These are phyloP conservation scores for Aplysina aerophoba DNA, from an alignment of 37 sponge, comb jelly and placozoan species.

Conservation along the genomic window DNA sequence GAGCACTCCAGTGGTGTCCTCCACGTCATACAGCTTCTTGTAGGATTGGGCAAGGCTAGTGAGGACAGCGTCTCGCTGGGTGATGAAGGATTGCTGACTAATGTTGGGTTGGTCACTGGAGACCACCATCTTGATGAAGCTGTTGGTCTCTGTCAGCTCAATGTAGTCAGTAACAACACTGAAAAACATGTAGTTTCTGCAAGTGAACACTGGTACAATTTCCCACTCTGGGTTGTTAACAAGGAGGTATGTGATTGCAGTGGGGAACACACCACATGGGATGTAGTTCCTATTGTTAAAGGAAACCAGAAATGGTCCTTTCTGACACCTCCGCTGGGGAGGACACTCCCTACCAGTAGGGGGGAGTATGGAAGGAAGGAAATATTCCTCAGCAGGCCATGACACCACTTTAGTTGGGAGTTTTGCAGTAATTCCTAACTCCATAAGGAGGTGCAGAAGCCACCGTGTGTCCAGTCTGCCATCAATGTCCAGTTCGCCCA, in stretches of 20 bases:
- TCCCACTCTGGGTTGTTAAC: neutral
- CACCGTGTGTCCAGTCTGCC: neutral
- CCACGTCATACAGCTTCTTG: constrained; percentile 5
- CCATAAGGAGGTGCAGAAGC: neutral
- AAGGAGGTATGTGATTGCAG: neutral
- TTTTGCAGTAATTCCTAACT: neutral
- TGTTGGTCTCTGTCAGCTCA: constrained; percentile 4
- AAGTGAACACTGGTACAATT: neutral
- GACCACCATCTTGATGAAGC: constrained; percentile 14
- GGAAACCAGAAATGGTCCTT: neutral
- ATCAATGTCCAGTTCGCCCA: neutral
- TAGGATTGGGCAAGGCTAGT: neutral
- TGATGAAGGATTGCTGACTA: neutral
- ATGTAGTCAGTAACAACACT: constrained; percentile 1
- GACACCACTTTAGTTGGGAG: neutral
- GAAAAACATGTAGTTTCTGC: neutral
- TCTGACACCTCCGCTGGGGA: neutral
- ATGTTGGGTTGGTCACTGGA: neutral
- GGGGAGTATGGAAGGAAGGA: neutral
- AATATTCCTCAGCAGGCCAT: neutral
- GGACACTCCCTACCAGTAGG: neutral
- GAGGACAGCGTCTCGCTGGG: neutral
- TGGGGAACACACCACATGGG: constrained; percentile 26
- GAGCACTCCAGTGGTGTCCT: constrained; percentile 15
- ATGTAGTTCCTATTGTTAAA: constrained; percentile 13